Conservation (phyloP, 2,888 invertebrate genomes). For the Strigamia crassipes region DNA sequence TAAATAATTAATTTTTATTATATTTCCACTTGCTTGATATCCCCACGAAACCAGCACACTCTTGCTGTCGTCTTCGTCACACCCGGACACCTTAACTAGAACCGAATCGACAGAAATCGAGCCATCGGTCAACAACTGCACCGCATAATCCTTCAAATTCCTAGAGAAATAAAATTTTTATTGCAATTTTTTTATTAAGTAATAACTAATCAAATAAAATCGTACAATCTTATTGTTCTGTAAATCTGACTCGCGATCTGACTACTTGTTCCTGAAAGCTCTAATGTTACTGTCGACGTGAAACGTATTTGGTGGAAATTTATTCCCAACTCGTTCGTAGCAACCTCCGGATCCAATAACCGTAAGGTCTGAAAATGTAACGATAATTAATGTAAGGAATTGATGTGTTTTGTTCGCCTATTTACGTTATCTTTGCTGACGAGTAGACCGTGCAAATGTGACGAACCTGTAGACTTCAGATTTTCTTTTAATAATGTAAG, state of each 20-base stretch:
- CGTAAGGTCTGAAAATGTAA: not conserved
- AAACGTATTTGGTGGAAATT: conserved; percentile 74
- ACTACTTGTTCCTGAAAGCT: conserved; percentile 76
- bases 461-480: not conserved
- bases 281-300: conserved; percentile 83
- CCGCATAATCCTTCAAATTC: conserved; percentile 78
- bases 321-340: conserved; percentile 81
- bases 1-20: not conserved
- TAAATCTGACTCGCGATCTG: conserved; percentile 80
- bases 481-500: conserved; percentile 57
- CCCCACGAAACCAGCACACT: conserved; percentile 93
- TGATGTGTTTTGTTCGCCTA: not conserved
- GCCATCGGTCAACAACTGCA: conserved; percentile 75
- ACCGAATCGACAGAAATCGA: conserved; percentile 87
- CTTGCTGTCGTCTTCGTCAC: conserved; percentile 77
- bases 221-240: conserved; percentile 70
- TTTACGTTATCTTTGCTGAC: conserved; percentile 80
- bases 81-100: conserved; percentile 87
- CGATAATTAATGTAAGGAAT: not conserved
- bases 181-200: not conserved
- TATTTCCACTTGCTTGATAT: conserved; percentile 65
- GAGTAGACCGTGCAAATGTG: conserved; percentile 78
- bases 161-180: conserved; percentile 53
- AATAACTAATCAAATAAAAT: not conserved
- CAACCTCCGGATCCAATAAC: conserved; percentile 79